These are phyloP conservation scores for Dermochelys coriacea DNA, from an alignment of 2,797 vertebrate species.

Conservation along the genomic window DNA sequence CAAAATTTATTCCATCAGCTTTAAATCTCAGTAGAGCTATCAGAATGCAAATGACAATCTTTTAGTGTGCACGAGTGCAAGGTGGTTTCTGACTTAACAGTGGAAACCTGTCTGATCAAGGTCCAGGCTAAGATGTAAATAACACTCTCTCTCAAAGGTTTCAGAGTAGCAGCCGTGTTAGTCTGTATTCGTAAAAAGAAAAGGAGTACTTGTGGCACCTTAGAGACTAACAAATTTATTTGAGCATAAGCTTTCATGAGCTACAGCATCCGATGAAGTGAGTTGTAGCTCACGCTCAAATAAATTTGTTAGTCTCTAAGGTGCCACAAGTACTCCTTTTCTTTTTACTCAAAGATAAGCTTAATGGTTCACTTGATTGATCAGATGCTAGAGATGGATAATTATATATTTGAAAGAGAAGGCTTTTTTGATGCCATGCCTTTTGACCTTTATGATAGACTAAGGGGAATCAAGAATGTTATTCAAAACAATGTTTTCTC, in stretches of 20 bases:
- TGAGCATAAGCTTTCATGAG: no score
- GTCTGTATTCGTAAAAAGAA: no score
- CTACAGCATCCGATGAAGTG: no score
- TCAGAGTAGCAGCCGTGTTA: no score
- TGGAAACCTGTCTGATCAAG: not conserved
- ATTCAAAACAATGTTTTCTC: not conserved
- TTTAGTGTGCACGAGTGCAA: not conserved
- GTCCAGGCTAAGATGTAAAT: not conserved
- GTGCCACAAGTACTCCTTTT: no score
- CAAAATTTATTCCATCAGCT: not conserved
- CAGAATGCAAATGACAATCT: not conserved
- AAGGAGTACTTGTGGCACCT: no score
- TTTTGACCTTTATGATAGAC: not conserved
- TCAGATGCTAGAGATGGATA: not conserved
- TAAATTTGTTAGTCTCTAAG: no score
- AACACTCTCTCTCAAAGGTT: no score
- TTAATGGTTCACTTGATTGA: not conserved
- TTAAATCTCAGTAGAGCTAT: not conserved
- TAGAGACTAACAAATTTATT: no score
- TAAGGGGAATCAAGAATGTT: not conserved
- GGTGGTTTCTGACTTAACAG: not conserved
- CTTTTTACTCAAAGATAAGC: not conserved
- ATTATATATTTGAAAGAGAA: not conserved
- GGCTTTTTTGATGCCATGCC: not conserved
- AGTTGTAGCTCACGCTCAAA: no score